Base-by-base conservation (phyloP, 1,140 invertebrate species). In the Bombus confusus region DNA sequence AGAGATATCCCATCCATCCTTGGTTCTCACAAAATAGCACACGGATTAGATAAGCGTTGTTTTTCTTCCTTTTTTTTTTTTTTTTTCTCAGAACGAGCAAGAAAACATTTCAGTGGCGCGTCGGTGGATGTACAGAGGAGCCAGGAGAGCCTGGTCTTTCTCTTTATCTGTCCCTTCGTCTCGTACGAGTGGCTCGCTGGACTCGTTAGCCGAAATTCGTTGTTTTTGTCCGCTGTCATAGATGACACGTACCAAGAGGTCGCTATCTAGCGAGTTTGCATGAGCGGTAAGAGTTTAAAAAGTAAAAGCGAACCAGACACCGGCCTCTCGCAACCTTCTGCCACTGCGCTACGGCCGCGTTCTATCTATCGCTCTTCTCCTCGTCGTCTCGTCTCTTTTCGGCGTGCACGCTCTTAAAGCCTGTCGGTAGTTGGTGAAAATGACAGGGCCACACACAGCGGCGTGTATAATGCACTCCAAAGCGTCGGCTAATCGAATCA, bases 401-500 rank as follows among this genome's bases (percentile, higher is more conserved):
- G 59, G n/a, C 64, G 31, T 34, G 22, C 39, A 62, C 64, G 62
- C 87, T 87, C 85, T 90, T 87, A 90, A 37, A 81, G 79, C 52
- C 74, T 80, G 88, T 88, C 86, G 66, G 86, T 89, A 88, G 86
- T 82, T 82, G 80, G 73, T 88, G 91, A 89, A 90, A 93, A 91
- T 93, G 91, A 92, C 91, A 92, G 92, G 91, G 86, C 90, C 92
- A 93, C 93, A 93, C 92, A 90, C 85, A 90, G 84, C 86, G 85
- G 62, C 80, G 77, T 87, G 90, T 93, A 91, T 90, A 93, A 93
- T 90, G 91, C 89, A 92, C 93, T 93, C 86, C 88, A 91, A 93
- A 93, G 91, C 91, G 90, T 92, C 80, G 86, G 87, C 87, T 93
- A 93, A 93, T 93, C 88, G 91, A 91, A 91, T 93, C 90, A 92